Evolutionary conservation across 2,113 vertebrate genomes (phyloP).

Genomic region (Uropsilus gracilis): DNA sequence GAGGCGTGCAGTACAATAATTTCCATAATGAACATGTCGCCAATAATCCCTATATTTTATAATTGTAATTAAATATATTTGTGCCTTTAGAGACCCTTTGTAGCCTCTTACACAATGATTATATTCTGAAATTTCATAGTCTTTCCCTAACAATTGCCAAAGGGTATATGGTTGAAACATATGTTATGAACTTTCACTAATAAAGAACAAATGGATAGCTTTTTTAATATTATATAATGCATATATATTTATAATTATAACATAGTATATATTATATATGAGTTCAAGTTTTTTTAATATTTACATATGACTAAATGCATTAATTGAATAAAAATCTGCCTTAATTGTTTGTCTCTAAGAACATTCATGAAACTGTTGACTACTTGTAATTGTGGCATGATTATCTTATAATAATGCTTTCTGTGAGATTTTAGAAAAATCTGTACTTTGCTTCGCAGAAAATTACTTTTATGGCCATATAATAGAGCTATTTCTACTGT

Average conservation of each 20-base stretch:
- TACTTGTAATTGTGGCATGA: not conserved
- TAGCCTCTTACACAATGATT: not conserved
- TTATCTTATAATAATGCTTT: not conserved
- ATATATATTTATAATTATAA: too few species aligned
- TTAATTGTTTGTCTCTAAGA: not conserved
- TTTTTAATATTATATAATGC: too few species aligned
- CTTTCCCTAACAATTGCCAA: not conserved
- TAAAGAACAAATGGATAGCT: not conserved
- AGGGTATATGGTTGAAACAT: not conserved
- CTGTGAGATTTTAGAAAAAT: not conserved
- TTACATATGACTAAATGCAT: not conserved
- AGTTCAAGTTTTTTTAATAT: not conserved
- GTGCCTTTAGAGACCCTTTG: not conserved
- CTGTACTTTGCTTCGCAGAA: not conserved
- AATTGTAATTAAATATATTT: not conserved
- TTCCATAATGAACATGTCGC: not conserved
- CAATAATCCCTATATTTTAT: not conserved
- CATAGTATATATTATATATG: too few species aligned
- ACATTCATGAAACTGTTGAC: not conserved
- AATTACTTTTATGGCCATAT: not conserved
- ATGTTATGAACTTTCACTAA: not conserved
- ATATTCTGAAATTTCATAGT: not conserved
- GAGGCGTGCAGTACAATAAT: not conserved
- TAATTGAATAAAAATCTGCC: not conserved
- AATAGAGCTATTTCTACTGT: not conserved